Evolutionary conservation across 2,113 vertebrate genomes (phyloP), one percentile per base, ranked within the genome.

Genomic region (Gasterosteus aculeatus): DNA sequence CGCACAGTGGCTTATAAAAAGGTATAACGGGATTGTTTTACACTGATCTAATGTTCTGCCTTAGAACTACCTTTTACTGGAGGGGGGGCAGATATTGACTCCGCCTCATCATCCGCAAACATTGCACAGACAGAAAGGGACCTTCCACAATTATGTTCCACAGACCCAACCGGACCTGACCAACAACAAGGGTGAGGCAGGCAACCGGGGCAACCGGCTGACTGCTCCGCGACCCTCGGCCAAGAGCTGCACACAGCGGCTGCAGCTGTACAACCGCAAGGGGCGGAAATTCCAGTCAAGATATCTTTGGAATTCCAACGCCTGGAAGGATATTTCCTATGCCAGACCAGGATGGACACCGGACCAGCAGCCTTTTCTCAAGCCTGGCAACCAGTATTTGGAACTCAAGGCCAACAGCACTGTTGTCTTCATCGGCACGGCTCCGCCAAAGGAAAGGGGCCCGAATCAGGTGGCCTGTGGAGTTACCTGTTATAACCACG

Each of bases 181-280:
- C 2, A 29, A 33, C 33, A 47, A 15, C 41, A 35, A 15, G 2
- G 9, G 11, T 7, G 11, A 22, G 4, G 16, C 60, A 16, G 10
- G 22, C 56, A 19, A 26, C 58, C 42, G 39, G n/a, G 44, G 12
- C 51, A 72, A 9, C 10, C 33, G 29, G 22, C 10, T 3, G 33
- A 41, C 59, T 11, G 42, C 26, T 65, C 16, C 18, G 26, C 42
- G 19, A 31, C 16, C 8, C 22, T 15, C 19, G 4, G n/a, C 38
- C 60, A 15, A 41, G 7, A 64, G 7, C 41, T 10, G 7, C 4
- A 10, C 3, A 10, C 41, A 8, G 7, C 31, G 64, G 6, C 18
- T 67, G 64, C 64, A 67, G 64, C 64, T 67, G 31, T 67, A 51
- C 33, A 67, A 35, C 47, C 31, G 8, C 29, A n/a, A 9, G 6